Evolutionary conservation across 2,797 vertebrate genomes (phyloP).

Genomic region (Apodemus agrarius): DNA sequence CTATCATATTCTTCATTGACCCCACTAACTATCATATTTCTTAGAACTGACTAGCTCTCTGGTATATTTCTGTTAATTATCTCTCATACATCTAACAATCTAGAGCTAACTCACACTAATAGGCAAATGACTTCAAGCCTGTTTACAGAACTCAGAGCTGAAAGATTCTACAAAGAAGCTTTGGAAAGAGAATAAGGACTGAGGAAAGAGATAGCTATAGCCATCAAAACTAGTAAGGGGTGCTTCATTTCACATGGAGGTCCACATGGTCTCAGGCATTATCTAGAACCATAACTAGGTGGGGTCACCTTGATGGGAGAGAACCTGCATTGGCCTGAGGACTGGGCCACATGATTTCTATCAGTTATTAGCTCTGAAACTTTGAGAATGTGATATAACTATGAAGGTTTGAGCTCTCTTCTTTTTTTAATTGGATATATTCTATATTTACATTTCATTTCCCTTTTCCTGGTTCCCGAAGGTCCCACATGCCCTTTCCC

Average conservation of each 20-base stretch:
- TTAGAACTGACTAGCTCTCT: neutral
- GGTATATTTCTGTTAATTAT: slow-evolving; percentile 7
- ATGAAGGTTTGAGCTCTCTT: neutral
- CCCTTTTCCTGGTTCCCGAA: too few relatives aligned
- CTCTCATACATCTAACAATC: neutral
- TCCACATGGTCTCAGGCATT: too few relatives aligned
- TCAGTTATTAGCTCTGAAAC: neutral
- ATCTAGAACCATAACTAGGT: neutral
- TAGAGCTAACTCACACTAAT: neutral
- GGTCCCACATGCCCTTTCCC: too few relatives aligned
- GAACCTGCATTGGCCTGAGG: neutral
- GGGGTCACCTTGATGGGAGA: neutral
- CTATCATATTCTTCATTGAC: neutral
- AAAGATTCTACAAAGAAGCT: neutral
- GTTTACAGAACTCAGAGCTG: neutral
- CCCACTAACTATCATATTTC: neutral
- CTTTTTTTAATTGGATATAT: too few relatives aligned
- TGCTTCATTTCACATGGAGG: neutral
- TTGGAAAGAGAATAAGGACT: neutral
- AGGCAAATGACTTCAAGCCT: neutral
- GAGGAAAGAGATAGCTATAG: too few relatives aligned
- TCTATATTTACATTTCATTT: too few relatives aligned
- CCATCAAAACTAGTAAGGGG: neutral
- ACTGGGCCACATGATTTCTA: neutral
- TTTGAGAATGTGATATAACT: slow-evolving; percentile 9